Conservation (phyloP, 1,140 invertebrate species). For the Eufriesea mexicana region DNA sequence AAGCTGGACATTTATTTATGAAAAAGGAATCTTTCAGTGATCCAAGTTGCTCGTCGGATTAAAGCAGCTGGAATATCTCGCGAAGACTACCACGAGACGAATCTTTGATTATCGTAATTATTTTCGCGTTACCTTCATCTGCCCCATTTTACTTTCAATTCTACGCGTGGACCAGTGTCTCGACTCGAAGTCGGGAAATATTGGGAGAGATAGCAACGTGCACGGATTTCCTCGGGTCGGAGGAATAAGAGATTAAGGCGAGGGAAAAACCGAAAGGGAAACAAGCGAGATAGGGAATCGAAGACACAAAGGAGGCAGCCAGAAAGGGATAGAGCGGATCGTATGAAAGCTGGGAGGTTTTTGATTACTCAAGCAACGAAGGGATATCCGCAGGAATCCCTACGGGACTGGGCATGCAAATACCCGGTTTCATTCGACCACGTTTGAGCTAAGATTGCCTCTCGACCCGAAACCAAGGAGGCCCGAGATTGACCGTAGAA, state of each 20-base stretch:
- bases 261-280: not conserved
- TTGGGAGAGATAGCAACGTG: constrained; percentile 18
- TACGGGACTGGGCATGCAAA: constrained; percentile 57
- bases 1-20: no score
- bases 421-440: constrained; percentile 54
- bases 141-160: not conserved
- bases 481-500: not conserved
- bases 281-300: not conserved
- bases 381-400: constrained; percentile 53
- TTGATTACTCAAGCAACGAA: constrained; percentile 59
- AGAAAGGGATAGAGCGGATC: not conserved
- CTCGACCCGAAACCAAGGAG: not conserved
- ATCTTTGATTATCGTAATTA: not conserved
- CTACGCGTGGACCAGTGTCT: not conserved
- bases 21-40: no score
- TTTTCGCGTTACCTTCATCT: not conserved
- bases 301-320: constrained; percentile 63
- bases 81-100: no score
- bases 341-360: constrained; percentile 52
- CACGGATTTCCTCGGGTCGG: constrained; percentile 17
- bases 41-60: no score
- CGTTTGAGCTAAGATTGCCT: constrained; percentile 61
- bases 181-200: not conserved
- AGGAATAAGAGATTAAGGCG: not conserved
- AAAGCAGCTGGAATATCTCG: no score